Evolutionary conservation across 2,113 vertebrate genomes (phyloP), one percentile per base, ranked within the genome.

Genomic region (Silurus glanis): DNA sequence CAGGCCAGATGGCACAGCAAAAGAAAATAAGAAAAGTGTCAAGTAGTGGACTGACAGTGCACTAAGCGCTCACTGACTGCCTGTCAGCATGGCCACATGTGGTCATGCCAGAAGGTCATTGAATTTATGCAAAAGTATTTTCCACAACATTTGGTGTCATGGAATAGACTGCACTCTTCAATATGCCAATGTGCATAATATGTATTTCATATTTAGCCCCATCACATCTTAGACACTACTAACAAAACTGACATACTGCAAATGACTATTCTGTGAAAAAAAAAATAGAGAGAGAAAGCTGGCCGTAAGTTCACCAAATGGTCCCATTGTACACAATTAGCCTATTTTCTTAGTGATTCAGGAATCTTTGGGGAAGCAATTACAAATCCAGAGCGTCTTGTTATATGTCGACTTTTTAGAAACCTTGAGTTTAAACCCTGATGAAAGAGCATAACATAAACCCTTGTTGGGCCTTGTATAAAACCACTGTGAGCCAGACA

Each of bases 341-440:
- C 92, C 92, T 89, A 93, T 85, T 93, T 95, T 92, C 89, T 89
- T 64, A 64, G 84, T 55, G 71, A 92, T 56, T 85, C 89, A 81
- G 91, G 87, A 91, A 92, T 95, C 94, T 95, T 83, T 90, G 84
- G 93, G 94, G 94, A 95, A 88, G 92, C 92, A 94, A 95, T 94
- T 93, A 93, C 93, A 93, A 91, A 90, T 81, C 25, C 87, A 89
- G 90, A 82, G 90, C 88, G 88, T 91, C 90, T 90, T 88, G 89
- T 85, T 83, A 71, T 47, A 75, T 90, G 69, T 74, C 83, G 83
- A 90, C 89, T 91, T 91, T 87, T 92, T 45, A 66, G 89, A 75
- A 87, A 90, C 87, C 87, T 91, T 92, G 83, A 90, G 80, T 66
- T 80, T 9, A 82, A 76, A n/a, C 58, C 56, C 53, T 59, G 17